Evolutionary conservation across 1,140 invertebrate species (phyloP), one percentile per base, ranked within the genome.

Genomic region (Patella vulgata): DNA sequence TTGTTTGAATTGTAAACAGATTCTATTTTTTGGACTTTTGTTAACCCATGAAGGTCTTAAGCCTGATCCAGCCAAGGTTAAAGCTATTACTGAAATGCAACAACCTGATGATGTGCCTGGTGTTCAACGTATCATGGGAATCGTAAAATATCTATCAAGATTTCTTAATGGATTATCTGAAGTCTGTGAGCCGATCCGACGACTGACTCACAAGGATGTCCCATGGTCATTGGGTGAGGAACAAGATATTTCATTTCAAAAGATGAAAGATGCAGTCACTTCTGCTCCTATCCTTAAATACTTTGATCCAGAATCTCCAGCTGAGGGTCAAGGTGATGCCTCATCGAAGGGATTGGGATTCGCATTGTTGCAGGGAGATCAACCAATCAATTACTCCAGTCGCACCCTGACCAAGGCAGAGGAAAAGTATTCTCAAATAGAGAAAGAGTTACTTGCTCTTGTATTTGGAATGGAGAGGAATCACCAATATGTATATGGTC

Each of bases 371-470:
- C 54, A 56, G 23, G 23, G 27, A 19, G 36, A 14, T n/a, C 58
- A 80, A 51, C 83, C 83, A 3, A 64, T 86, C 1, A 66, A 65
- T 21, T 86, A 77, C 75, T 21, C 74, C 77, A 30, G 74, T 80
- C 14, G 42, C 85, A 1, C 47, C 82, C 6, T 85, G 87, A 65
- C 70, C 83, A 42, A 6, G 75, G 81, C 66, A 66, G 63, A 80
- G 78, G 1, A 65, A 39, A 83, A 84, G 31, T 87, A 86, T 59
- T 78, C 76, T n/a, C 81, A 86, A 68, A 81, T 86, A 3, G 85
- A 88, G 68, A 55, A 81, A 71, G 87, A 89, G 79, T 83, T 84
- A 4, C 66, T 86, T 12, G 84, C 85, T 5, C 81, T 88, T 8
- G 59, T 87, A 2, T 87, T 82, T 72, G 84, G 81, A 3, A 78